Percentiles rank a stretch among this genome's conserved stretches.
Conservation (phyloP, 2,113 vertebrate species). For the Ochotona princeps region DNA sequence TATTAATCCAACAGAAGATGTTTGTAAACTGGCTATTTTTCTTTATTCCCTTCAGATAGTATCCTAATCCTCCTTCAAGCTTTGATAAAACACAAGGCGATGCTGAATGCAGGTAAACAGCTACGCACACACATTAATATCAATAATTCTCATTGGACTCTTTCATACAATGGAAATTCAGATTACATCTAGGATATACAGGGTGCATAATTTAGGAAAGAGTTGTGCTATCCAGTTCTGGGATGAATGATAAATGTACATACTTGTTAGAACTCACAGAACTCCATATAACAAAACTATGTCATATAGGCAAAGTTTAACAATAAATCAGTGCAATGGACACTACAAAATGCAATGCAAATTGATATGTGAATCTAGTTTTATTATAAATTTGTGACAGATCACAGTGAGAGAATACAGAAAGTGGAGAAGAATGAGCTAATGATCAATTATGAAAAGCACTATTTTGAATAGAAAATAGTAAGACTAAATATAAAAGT, state of each 20-base stretch:
- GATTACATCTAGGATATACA: conserved; percentile 27
- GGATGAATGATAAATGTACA: neutral
- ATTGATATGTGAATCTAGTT: conserved; percentile 9
- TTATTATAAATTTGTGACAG: conserved; percentile 38
- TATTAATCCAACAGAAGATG: neutral
- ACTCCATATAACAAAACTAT: neutral
- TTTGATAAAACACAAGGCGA: neutral
- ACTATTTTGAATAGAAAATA: conserved; percentile 18
- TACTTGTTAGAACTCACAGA: conserved; percentile 36
- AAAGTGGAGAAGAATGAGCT: neutral
- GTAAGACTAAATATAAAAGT: neutral
- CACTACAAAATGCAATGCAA: neutral
- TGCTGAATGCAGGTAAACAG: neutral
- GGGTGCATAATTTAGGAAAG: neutral
- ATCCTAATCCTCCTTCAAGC: conserved; percentile 20
- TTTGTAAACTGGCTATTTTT: neutral
- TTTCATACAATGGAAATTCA: conserved; percentile 32
- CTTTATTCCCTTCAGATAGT: neutral
- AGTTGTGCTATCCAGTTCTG: neutral
- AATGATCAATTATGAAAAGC: conserved; percentile 9
- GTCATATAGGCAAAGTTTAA: neutral
- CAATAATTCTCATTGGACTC: neutral
- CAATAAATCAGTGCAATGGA: neutral
- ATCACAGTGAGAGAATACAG: neutral
- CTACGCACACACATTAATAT: neutral